Percentiles rank a stretch among this genome's conserved stretches.
Conservation (phyloP, 2,888 invertebrate genomes). For the Brenthis hecate region DNA sequence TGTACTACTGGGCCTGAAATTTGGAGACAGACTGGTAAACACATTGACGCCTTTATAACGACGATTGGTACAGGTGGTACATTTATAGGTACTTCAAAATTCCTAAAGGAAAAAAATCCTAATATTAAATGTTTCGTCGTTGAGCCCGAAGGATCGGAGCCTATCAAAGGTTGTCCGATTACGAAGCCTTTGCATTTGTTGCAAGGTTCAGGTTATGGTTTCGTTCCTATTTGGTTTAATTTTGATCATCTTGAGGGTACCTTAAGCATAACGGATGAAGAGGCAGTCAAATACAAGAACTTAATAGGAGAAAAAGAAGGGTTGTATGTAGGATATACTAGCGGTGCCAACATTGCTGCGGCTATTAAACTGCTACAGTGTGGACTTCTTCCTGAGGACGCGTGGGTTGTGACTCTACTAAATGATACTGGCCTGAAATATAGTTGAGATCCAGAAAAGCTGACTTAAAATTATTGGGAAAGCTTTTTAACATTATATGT, state of each 20-base stretch:
- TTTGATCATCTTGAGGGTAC: constrained; percentile 69
- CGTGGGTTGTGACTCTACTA: constrained; percentile 71
- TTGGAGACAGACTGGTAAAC: constrained; percentile 73
- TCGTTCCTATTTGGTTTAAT: constrained; percentile 66
- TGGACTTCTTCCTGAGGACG: constrained; percentile 62
- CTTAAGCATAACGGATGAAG: constrained; percentile 67
- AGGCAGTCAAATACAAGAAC: constrained; percentile 62
- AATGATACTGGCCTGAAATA: constrained; percentile 73
- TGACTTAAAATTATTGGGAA: background rate
- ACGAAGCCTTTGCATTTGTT: constrained; percentile 73
- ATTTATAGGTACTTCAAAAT: constrained; percentile 65
- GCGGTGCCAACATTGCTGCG: constrained; percentile 73
- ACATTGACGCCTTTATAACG: constrained; percentile 68
- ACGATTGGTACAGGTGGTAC: constrained; percentile 73
- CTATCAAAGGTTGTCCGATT: constrained; percentile 66
- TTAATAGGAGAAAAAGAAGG: constrained; percentile 71
- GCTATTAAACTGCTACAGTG: constrained; percentile 68
- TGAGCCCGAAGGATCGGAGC: constrained; percentile 69
- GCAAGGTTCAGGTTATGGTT: constrained; percentile 75
- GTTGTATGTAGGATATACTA: constrained; percentile 72
- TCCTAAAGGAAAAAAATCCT: constrained; percentile 68
- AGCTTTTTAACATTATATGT: constrained; percentile 1
- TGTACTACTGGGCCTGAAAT: constrained; percentile 73
- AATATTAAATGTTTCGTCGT: constrained; percentile 63
- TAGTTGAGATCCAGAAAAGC: constrained; percentile 60